phyloP scores from a whole-genome alignment of 2,888 invertebrate genomes.

The Eupsilia transversa region DNA sequence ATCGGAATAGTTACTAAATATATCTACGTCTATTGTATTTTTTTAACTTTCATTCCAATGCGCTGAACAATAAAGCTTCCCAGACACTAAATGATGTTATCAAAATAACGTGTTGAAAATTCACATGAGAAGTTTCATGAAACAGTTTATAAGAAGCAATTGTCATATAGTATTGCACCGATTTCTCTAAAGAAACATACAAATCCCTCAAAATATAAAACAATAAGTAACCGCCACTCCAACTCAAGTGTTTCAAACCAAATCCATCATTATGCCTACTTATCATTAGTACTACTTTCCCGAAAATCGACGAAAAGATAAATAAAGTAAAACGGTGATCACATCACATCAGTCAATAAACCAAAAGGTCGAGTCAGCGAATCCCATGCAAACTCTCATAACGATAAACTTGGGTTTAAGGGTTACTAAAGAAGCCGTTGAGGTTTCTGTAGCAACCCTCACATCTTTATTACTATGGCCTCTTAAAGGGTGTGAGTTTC shows the following conservation, averaged over 20 bases:
- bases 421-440: not conserved
- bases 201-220: not conserved
- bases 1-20: too few relatives aligned
- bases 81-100: not conserved
- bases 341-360: not conserved
- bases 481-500: not conserved
- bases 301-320: not conserved
- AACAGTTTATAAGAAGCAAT: constrained; percentile 13
- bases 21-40: too few relatives aligned
- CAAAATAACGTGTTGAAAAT: constrained; percentile 7
- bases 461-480: not conserved
- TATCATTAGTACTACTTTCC: not conserved
- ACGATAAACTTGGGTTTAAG: not conserved
- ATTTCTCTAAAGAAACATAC: not conserved
- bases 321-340: not conserved
- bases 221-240: not conserved
- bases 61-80: constrained; percentile 5
- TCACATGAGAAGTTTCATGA: not conserved
- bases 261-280: not conserved
- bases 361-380: not conserved
- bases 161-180: constrained; percentile 9
- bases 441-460: not conserved
- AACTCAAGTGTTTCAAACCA: not conserved
- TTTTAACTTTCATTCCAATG: not conserved
- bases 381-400: not conserved